Evolutionary conservation across 2,113 vertebrate genomes (phyloP).

Genomic region (Austrofundulus limnaeus): DNA sequence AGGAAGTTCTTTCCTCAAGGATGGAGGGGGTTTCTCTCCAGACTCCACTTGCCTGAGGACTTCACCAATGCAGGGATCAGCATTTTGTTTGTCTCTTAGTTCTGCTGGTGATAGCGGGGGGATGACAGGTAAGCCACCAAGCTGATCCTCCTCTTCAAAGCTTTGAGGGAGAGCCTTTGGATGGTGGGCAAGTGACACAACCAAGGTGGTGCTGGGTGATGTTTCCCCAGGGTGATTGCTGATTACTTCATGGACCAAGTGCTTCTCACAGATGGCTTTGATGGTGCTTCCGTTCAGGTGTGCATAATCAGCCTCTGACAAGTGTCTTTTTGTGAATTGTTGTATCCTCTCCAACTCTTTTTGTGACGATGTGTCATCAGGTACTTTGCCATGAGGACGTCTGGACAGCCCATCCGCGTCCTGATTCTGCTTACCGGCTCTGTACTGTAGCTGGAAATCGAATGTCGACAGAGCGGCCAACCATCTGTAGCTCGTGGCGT

Average conservation of each 20-base stretch:
- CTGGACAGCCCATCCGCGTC: neutral
- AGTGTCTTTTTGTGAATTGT: neutral
- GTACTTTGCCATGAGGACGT: neutral
- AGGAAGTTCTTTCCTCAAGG: neutral
- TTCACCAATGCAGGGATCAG: neutral
- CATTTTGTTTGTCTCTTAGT: neutral
- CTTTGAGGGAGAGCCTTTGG: neutral
- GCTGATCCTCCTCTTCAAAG: neutral
- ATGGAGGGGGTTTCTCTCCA: neutral
- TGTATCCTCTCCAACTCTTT: neutral
- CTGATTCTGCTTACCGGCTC: neutral
- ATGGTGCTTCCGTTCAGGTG: neutral
- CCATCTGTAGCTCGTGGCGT: too few relatives aligned
- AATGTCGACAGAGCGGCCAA: neutral
- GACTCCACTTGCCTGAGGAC: neutral
- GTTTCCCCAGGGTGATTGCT: neutral
- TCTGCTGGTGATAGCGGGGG: neutral
- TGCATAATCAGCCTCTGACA: neutral
- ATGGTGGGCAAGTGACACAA: neutral
- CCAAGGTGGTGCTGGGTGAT: neutral
- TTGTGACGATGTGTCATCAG: neutral
- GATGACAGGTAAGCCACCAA: neutral
- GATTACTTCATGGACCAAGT: neutral
- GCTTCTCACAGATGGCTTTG: neutral
- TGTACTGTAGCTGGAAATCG: neutral